phyloP scores from a whole-genome alignment of 2,113 vertebrate genomes.

The Dipodomys spectabilis region DNA sequence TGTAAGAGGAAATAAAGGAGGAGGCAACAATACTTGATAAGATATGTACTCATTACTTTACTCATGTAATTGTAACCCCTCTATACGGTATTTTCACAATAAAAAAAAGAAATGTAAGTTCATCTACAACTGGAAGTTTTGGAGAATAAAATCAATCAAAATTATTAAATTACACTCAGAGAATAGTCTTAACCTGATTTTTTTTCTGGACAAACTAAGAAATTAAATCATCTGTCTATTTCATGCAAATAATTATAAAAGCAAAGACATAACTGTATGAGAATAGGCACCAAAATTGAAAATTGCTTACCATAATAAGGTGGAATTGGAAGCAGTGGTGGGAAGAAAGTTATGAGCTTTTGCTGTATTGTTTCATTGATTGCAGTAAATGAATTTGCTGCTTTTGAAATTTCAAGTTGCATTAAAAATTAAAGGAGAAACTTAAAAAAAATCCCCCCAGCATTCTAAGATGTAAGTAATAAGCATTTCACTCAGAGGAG shows the following conservation, averaged over 20 bases:
- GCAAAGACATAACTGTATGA: neutral
- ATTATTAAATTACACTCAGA: neutral
- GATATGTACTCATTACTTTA: no score
- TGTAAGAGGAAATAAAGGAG: no score
- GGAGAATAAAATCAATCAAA: neutral
- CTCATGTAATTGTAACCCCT: no score
- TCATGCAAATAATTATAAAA: neutral
- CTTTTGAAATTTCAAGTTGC: constrained; percentile 41
- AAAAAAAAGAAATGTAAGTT: neutral
- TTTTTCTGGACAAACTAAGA: neutral
- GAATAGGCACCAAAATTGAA: neutral
- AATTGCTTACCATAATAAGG: neutral
- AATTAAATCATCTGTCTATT: no score
- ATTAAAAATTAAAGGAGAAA: constrained; percentile 28
- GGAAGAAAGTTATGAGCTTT: neutral
- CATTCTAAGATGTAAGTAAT: neutral
- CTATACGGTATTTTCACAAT: no score
- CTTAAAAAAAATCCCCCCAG: neutral
- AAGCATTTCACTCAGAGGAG: constrained; percentile 17
- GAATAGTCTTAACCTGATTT: neutral
- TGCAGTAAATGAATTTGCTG: neutral
- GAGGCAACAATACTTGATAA: no score
- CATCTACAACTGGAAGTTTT: neutral
- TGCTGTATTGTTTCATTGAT: neutral
- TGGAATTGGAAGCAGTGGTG: neutral